phyloP scores from a whole-genome alignment of 2,113 vertebrate species.

The Microtus richardsoni region DNA sequence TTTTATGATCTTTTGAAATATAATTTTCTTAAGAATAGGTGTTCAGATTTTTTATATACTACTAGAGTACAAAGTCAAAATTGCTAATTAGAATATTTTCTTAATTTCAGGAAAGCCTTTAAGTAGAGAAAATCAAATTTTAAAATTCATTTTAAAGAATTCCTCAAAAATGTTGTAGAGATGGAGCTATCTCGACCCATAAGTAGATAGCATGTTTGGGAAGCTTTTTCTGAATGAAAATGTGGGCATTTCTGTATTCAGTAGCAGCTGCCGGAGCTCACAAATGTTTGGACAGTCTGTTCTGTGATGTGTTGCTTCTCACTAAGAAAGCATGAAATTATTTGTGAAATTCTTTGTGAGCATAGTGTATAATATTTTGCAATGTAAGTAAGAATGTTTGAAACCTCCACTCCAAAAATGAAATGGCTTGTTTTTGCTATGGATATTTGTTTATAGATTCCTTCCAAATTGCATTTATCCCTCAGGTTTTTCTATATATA shows the following conservation, averaged over 20 bases:
- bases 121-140: background rate
- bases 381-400: conserved; percentile 34
- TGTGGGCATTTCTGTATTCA: background rate
- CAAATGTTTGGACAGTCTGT: conserved; percentile 9
- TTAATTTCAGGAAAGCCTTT: conserved; percentile 28
- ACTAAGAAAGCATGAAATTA: conserved; percentile 28
- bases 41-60: background rate
- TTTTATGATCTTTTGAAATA: conserved; percentile 30
- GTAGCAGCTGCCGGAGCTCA: background rate
- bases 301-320: background rate
- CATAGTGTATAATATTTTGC: conserved; percentile 2
- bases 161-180: background rate
- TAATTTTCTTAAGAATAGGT: conserved; percentile 24
- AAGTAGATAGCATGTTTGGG: background rate
- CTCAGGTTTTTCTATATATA: background rate
- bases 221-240: background rate
- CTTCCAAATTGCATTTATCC: background rate
- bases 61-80: conserved; percentile 50
- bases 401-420: background rate
- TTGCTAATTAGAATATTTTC: conserved; percentile 14
- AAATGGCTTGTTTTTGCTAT: conserved; percentile 12
- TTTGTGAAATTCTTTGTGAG: conserved; percentile 21
- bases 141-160: conserved; percentile 5
- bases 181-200: background rate
- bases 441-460: conserved; percentile 8